Conservation (phyloP, 2,888 invertebrate species). For the Pseudolycoriella hygida region DNA sequence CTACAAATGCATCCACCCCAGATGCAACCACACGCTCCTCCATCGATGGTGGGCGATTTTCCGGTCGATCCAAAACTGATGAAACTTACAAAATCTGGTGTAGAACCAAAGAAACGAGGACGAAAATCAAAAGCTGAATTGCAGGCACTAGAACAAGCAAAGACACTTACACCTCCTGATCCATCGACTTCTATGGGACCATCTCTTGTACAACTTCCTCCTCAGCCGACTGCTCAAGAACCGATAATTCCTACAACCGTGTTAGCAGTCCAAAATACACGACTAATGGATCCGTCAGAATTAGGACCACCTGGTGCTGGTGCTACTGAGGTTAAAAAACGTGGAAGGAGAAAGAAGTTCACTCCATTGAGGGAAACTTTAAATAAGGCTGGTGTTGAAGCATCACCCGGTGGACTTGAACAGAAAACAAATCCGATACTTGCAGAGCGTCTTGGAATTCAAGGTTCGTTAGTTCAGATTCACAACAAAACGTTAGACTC, state of each 20-base stretch:
- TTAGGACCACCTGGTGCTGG: constrained; percentile 1
- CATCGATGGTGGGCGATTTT: neutral
- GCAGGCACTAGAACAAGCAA: neutral
- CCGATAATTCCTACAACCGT: constrained; percentile 10
- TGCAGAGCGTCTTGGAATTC: constrained; percentile 1
- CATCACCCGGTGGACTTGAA: neutral
- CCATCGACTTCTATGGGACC: neutral
- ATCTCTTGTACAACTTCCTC: neutral
- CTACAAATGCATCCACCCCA: constrained; percentile 9
- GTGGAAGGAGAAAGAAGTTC: constrained; percentile 28
- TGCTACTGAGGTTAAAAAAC: constrained; percentile 16
- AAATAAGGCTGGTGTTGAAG: constrained; percentile 16
- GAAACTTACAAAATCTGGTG: constrained; percentile 1
- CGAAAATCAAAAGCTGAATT: constrained; percentile 17
- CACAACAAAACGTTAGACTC: too few relatives aligned
- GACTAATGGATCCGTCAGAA: constrained; percentile 4
- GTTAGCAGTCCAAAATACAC: constrained; percentile 8
- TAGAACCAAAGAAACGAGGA: constrained; percentile 23
- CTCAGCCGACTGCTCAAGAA: constrained; percentile 4
- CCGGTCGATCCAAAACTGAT: neutral
- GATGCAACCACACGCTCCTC: constrained; percentile 1
- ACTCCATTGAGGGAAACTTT: constrained; percentile 27
- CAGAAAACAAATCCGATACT: constrained; percentile 1
- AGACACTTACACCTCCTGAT: neutral
- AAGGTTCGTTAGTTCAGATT: too few relatives aligned